Percentiles rank a stretch among this genome's conserved stretches.
phyloP scores from a whole-genome alignment of 2,797 vertebrate genomes.

The Sebastes paucispinis region DNA sequence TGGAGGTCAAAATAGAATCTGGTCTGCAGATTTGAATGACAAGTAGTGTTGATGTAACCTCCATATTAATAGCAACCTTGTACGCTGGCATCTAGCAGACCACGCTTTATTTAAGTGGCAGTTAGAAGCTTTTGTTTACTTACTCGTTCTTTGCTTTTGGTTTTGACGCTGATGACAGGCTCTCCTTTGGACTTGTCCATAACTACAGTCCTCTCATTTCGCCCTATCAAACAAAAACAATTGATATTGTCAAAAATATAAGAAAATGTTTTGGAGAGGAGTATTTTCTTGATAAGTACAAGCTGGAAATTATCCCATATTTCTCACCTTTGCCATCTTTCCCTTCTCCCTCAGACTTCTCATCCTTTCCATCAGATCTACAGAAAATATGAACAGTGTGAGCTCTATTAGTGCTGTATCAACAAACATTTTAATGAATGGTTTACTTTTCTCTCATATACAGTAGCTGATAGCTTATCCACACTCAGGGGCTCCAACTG shows the following conservation, averaged over 20 bases:
- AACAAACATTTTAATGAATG: background rate
- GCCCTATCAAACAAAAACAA: slow-evolving; percentile 63
- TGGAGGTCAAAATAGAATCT: background rate
- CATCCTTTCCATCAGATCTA: slow-evolving; percentile 85
- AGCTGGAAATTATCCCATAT: background rate
- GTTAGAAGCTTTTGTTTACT: slow-evolving; percentile 47
- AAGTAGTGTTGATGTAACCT: background rate
- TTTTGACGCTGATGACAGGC: slow-evolving; percentile 95
- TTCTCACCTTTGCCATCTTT: slow-evolving; percentile 86
- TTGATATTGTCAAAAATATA: background rate
- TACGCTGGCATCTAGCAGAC: too few species aligned
- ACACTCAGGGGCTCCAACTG: background rate
- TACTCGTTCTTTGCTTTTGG: slow-evolving; percentile 93
- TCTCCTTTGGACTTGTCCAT: slow-evolving; percentile 99
- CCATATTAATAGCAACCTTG: background rate
- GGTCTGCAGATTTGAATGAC: background rate
- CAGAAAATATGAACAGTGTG: background rate
- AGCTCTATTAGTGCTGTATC: background rate
- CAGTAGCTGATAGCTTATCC: background rate
- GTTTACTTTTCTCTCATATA: background rate
- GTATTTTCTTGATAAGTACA: background rate
- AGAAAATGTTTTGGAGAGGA: background rate
- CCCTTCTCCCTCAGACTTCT: slow-evolving; percentile 86
- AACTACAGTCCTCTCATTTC: slow-evolving; percentile 91
- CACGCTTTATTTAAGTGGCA: background rate